These are phyloP conservation scores for Aricia agestis DNA, from an alignment of 1,140 invertebrate species.

Conservation along the genomic window DNA sequence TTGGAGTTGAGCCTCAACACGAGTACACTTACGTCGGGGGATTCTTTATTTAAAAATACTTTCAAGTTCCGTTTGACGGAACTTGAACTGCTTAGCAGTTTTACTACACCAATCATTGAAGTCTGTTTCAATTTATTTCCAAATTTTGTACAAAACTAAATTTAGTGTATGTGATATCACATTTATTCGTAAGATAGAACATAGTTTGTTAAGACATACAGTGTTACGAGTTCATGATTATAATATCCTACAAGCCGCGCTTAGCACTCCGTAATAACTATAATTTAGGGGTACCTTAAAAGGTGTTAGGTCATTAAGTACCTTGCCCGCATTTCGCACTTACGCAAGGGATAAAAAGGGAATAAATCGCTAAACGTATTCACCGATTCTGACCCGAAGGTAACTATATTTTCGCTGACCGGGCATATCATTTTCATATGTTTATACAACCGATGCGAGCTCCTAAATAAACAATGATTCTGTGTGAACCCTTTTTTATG, in stretches of 20 bases:
- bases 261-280: neutral
- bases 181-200: no score
- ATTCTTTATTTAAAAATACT: neutral
- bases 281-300: conserved; percentile 11
- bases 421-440: conserved; percentile 43
- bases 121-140: no score
- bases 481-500: neutral
- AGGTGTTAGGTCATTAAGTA: conserved; percentile 10
- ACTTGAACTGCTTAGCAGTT: neutral
- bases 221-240: neutral
- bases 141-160: no score
- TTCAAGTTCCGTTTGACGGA: neutral
- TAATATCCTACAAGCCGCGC: neutral
- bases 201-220: neutral
- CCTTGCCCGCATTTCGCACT: conserved; percentile 21
- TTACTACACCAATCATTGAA: neutral
- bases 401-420: conserved; percentile 38
- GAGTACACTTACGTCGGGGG: conserved; percentile 6
- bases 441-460: conserved; percentile 44
- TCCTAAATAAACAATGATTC: conserved; percentile 39
- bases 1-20: neutral
- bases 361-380: conserved; percentile 38
- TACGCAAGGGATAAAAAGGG: conserved; percentile 29
- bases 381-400: conserved; percentile 13
- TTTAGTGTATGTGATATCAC: no score